Percentiles rank a stretch among this genome's conserved stretches.
Conservation (phyloP, 92 coral and sea anemone species). For the Palythoa grandiflora region DNA sequence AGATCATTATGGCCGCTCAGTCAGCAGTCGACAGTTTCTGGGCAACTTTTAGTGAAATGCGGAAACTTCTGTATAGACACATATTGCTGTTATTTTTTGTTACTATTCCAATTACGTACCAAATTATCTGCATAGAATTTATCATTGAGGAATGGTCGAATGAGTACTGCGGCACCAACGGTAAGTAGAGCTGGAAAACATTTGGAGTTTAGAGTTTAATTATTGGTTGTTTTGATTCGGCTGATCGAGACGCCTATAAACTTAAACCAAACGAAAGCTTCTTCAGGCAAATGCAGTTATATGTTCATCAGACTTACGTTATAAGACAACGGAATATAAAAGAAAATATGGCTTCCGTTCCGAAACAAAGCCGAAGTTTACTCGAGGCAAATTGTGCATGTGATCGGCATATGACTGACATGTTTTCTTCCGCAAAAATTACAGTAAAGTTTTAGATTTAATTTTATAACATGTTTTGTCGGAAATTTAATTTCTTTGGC, state of each 20-base stretch:
- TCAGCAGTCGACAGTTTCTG: slow-evolving; percentile 75
- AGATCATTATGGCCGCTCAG: slow-evolving; percentile 54
- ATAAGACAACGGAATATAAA: background rate
- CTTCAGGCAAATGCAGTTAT: background rate
- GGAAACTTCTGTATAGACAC: slow-evolving; percentile 64
- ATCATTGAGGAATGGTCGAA: slow-evolving; percentile 67
- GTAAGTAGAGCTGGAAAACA: slow-evolving; percentile 48
- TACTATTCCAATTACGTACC: slow-evolving; percentile 72
- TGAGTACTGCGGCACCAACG: slow-evolving; percentile 53
- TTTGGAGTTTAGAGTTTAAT: background rate
- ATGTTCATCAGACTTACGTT: too few species aligned
- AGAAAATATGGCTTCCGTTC: background rate
- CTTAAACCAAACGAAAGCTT: background rate
- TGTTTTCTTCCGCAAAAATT: background rate
- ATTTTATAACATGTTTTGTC: background rate
- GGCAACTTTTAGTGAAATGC: slow-evolving; percentile 70
- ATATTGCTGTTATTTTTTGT: slow-evolving; percentile 64
- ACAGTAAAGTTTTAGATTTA: background rate
- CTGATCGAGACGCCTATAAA: background rate
- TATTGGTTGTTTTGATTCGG: background rate
- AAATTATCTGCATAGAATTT: slow-evolving; percentile 73
- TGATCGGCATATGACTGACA: background rate
- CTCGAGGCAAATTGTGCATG: background rate
- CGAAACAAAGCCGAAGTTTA: background rate
- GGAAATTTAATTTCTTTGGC: too few species aligned